phyloP scores from a whole-genome alignment of 2,888 invertebrate species.

The Blastobasis lacticolella region DNA sequence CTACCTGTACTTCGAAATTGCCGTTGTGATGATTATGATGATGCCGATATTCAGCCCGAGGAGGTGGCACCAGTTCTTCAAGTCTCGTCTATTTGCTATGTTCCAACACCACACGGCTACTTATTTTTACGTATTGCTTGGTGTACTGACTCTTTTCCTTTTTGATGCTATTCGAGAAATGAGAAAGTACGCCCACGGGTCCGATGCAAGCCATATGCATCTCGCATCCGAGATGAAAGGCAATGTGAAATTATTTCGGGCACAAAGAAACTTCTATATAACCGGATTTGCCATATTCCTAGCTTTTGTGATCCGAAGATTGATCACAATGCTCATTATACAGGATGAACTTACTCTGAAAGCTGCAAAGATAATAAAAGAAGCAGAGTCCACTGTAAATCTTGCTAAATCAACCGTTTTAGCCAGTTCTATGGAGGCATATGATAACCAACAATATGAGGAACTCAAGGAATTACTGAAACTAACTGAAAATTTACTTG shows the following conservation, averaged over 20 bases:
- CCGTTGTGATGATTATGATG: conserved; percentile 76
- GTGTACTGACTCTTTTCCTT: conserved; percentile 78
- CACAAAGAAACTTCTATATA: conserved; percentile 87
- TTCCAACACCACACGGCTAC: conserved; percentile 77
- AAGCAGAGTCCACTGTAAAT: conserved; percentile 77
- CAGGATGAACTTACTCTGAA: conserved; percentile 77
- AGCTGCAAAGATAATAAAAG: conserved; percentile 78
- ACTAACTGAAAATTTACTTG: conserved; percentile 26
- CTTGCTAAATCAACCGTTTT: conserved; percentile 46
- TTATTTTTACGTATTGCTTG: conserved; percentile 77
- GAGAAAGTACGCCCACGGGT: conserved; percentile 76
- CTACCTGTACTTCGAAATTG: conserved; percentile 82
- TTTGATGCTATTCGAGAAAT: conserved; percentile 83
- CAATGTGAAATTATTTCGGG: conserved; percentile 82
- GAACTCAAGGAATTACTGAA: conserved; percentile 33
- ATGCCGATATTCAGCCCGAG: conserved; percentile 81
- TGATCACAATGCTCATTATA: conserved; percentile 77
- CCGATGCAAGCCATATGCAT: conserved; percentile 50
- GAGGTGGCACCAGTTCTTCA: conserved; percentile 85
- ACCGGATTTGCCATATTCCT: conserved; percentile 84
- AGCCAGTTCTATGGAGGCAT: conserved; percentile 27
- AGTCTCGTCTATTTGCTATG: conserved; percentile 78
- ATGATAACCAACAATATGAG: conserved; percentile 23
- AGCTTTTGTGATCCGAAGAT: conserved; percentile 78
- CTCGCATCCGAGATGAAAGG: conserved; percentile 78